These are phyloP conservation scores for Synanthedon myopaeformis DNA, from an alignment of 2,888 invertebrate genomes.

Conservation along the genomic window DNA sequence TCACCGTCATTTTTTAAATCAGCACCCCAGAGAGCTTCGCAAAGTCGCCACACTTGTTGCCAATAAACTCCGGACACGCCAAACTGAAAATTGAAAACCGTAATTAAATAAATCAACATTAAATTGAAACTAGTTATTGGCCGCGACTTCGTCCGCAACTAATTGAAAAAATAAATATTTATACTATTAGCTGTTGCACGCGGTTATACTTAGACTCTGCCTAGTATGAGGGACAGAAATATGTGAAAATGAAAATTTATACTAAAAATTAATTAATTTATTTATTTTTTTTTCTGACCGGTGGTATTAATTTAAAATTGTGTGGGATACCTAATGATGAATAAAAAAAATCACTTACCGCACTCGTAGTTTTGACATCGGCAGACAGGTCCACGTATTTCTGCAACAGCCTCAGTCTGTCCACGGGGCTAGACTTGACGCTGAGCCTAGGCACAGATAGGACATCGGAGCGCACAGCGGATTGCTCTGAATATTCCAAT, in stretches of 20 bases:
- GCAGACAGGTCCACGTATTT: slow-evolving; percentile 7
- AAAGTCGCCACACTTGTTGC: slow-evolving; percentile 77
- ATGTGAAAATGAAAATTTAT: no score
- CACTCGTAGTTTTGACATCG: not conserved
- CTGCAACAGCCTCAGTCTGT: slow-evolving; percentile 54
- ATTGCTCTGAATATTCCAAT: slow-evolving; percentile 64
- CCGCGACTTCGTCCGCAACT: no score
- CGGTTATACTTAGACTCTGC: no score
- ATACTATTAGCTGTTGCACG: no score
- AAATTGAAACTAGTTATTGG: no score
- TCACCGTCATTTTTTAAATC: slow-evolving; percentile 72
- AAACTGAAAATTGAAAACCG: slow-evolving; percentile 22
- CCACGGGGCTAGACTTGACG: slow-evolving; percentile 28
- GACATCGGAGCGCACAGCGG: slow-evolving; percentile 30
- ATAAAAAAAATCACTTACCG: no score
- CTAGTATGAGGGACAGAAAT: no score
- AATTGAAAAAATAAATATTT: no score
- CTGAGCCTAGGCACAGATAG: slow-evolving; percentile 34
- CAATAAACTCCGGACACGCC: slow-evolving; percentile 54
- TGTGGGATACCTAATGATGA: no score
- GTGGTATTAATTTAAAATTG: no score
- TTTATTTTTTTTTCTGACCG: no score
- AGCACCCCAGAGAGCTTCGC: slow-evolving; percentile 88
- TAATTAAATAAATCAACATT: not conserved
- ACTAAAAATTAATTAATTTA: no score